Base-by-base conservation (phyloP, 1,140 invertebrate species). In the Trypoxylus dichotomus region DNA sequence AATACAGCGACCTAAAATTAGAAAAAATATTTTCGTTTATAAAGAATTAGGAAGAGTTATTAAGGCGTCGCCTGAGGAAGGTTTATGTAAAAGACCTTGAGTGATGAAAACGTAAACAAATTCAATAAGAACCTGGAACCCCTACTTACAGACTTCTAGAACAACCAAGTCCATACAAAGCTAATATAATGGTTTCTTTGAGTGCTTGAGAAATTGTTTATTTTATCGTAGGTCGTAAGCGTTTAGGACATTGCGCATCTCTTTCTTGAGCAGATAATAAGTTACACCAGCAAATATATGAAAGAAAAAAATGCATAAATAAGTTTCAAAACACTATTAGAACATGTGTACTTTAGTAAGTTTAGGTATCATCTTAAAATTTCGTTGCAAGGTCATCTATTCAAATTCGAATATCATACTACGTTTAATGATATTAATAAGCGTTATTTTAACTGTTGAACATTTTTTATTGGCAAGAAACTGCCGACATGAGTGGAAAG, bases 91-190 rank as follows among this genome's bases (percentile, higher is more conserved):
- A 68, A 68, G 60, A 68, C 60, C 60, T 68, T 29, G 60, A 68
- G 7, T 29, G 60, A 15, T 68, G 60, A 68, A 68, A 68, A 68
- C 60, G 60, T 68, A 68, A 68, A 68, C 60, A 68, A 68, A 68
- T 68, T 68, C 24, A 68, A 8, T 29, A 29, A 68, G 60, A 68
- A 54, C 15, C 19, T 6, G 19, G 47, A 25, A 2, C 60, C 60
- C 60, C 27, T 68, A 25, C 21, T 68, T 6, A 8, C 24, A 68
- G 21, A 15, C 19, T 68, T 68, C 60, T 27, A 68, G 60, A 68
- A 68, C 60, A 54, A 54, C 15, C 47, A 19, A 19, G 15, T 54
- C 47, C 47, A 54, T 19, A 54, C 19, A 19, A 68, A 68, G 21
- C 11, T 10, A 68, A 68, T 15, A 68, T 68, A 68, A 68, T 68